A percentile compares a stretch with the other conserved stretches of the same genome.
These are phyloP conservation scores for Chloroceryle aenea DNA, from an alignment of 2,113 vertebrate species.

Conservation along the genomic window DNA sequence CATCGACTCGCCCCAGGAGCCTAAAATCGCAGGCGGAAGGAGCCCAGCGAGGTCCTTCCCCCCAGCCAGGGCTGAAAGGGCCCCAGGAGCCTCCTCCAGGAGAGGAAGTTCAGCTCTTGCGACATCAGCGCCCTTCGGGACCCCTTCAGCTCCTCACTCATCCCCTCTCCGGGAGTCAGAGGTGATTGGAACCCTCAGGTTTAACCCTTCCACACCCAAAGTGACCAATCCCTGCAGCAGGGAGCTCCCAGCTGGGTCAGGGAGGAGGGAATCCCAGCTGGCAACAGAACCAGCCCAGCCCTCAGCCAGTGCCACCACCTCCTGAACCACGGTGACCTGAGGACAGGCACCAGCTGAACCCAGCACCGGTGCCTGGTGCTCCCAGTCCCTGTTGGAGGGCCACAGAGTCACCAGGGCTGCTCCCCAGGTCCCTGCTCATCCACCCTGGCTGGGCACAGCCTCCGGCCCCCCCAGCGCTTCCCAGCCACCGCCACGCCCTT, in stretches of 20 bases:
- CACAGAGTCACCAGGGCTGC: rapidly evolving
- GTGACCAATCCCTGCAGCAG: rapidly evolving
- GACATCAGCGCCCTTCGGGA: neutral
- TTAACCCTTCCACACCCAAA: neutral
- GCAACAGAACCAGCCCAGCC: rapidly evolving
- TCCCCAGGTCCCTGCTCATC: neutral
- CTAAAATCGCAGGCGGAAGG: rapidly evolving
- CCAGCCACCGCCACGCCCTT: neutral
- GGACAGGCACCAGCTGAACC: rapidly evolving
- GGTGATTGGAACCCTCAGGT: rapidly evolving
- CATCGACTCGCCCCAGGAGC: rapidly evolving
- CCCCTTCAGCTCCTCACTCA: neutral
- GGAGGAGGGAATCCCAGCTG: neutral
- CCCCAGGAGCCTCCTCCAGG: rapidly evolving
- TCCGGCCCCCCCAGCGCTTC: rapidly evolving
- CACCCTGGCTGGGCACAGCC: neutral
- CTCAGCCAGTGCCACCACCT: rapidly evolving
- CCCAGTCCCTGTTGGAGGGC: rapidly evolving
- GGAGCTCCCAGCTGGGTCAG: neutral
- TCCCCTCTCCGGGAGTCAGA: neutral
- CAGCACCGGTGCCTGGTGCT: rapidly evolving
- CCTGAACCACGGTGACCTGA: rapidly evolving
- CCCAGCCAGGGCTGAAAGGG: neutral
- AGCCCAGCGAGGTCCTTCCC: neutral
- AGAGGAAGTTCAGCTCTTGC: neutral